phyloP scores from a whole-genome alignment of 2,888 invertebrate genomes.

The Mythimna pallens region DNA sequence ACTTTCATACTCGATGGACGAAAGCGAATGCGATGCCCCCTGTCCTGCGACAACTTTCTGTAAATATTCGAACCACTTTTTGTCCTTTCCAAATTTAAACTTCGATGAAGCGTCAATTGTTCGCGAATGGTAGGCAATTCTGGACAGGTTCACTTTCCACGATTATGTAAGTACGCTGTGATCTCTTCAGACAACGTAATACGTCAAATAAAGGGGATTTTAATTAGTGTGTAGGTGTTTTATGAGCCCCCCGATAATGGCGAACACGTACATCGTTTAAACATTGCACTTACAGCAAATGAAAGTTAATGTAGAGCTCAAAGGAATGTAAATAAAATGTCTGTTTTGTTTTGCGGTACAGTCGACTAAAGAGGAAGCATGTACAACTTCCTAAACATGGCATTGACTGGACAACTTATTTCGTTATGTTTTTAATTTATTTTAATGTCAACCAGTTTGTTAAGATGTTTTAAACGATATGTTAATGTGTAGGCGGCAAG shows the following conservation, averaged over 20 bases:
- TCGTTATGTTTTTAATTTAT: conserved; percentile 58
- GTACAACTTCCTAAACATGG: conserved; percentile 37
- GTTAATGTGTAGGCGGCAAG: conserved; percentile 60
- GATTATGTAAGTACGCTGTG: conserved; percentile 76
- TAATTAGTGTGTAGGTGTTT: conserved; percentile 83
- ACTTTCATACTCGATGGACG: conserved; percentile 85
- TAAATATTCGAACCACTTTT: conserved; percentile 85
- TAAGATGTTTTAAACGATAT: conserved; percentile 61
- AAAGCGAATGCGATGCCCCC: conserved; percentile 86
- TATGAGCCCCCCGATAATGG: conserved; percentile 66
- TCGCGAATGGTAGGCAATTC: conserved; percentile 72
- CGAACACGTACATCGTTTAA: conserved; percentile 31
- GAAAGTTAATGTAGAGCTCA: conserved; percentile 27
- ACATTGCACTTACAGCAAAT: conserved; percentile 25
- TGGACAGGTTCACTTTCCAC: conserved; percentile 86
- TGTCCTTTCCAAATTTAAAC: conserved; percentile 86
- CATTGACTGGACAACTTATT: conserved; percentile 45
- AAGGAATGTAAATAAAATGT: conserved; percentile 9
- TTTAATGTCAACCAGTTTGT: conserved; percentile 66
- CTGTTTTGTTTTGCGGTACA: conserved; percentile 5
- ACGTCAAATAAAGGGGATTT: conserved; percentile 79
- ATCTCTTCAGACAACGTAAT: conserved; percentile 73
- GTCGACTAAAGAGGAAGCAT: not conserved
- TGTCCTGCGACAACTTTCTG: conserved; percentile 87
- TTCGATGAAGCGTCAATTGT: conserved; percentile 85